These are phyloP conservation scores for Agelas oroides DNA, from an alignment of 37 sponge, comb jelly and placozoan genomes.

Conservation along the genomic window DNA sequence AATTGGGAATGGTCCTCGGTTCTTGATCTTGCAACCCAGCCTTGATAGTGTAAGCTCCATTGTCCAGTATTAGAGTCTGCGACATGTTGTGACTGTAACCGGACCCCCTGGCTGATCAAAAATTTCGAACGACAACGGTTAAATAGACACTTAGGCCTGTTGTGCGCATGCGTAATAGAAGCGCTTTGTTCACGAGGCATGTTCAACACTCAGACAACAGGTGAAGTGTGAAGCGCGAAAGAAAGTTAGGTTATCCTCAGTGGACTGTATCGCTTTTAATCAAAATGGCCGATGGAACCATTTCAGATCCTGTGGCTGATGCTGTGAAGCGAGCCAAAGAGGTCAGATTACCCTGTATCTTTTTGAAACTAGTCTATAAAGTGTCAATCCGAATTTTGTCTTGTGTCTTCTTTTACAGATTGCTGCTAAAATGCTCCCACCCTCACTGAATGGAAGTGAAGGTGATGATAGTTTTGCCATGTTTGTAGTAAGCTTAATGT, in stretches of 20 bases:
- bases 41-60: constrained; percentile 87
- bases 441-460: not conserved
- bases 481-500: not conserved
- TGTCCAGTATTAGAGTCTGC: constrained; percentile 74
- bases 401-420: constrained; percentile 27
- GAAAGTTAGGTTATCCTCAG: too few relatives aligned
- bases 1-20: constrained; percentile 82
- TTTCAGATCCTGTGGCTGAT: constrained; percentile 42
- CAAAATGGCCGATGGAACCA: too few relatives aligned
- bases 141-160: not conserved
- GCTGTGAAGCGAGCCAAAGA: constrained; percentile 73
- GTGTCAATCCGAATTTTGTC: not conserved
- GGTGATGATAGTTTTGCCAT: constrained; percentile 1
- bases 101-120: too few relatives aligned
- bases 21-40: constrained; percentile 42
- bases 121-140: not conserved
- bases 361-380: too few relatives aligned
- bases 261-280: too few relatives aligned
- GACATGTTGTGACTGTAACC: too few relatives aligned
- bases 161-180: not conserved
- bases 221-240: too few relatives aligned
- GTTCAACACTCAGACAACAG: too few relatives aligned
- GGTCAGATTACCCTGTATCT: constrained; percentile 30
- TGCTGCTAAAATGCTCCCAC: constrained; percentile 63
- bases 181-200: not conserved